Base-by-base conservation (phyloP, 2,888 invertebrate species). In the Thumatha senex region DNA sequence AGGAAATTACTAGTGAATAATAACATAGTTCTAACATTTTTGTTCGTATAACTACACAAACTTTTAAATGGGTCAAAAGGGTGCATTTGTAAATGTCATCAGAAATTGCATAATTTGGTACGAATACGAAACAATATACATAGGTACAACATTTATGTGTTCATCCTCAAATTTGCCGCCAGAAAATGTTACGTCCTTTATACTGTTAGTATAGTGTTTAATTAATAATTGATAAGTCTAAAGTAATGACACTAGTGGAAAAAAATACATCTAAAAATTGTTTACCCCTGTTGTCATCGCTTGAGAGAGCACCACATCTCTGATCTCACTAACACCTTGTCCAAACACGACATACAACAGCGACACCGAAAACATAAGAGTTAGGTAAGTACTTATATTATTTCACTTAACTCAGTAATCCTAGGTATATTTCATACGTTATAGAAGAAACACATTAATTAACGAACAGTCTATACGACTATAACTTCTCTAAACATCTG, bases 261-360 rank as follows among this genome's bases (percentile, higher is more conserved):
- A 24, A 24, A 24, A 24, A 4, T 24, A 5, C 18, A 24, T 24
- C n/a, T n/a, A n/a, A 24, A 24, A 24, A 24, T 24, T 24, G n/a
- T 24, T 80, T 79, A 89, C 89, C 87, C 83, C 74, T 80, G 77
- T 76, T 87, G 89, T 89, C 89, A 89, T 85, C 82, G 86, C 68
- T 81, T 86, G 64, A 82, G 69, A 51, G 85, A 81, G 59, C 76
- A 77, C 87, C 86, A 87, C 86, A 88, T 88, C 52, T 84, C 80
- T 52, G 80, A 74, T 71, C 71, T 75, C 74, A 78, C 74, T 61
- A 82, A 76, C 74, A 80, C 82, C 70, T 80, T 81, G 73, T 83
- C 76, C 73, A 85, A 82, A 72, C 83, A 83, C 75, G 77, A 82
- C 85, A 85, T 83, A 73, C 53, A 73, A 68, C 69, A 63, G 63